phyloP scores from a whole-genome alignment of 2,797 vertebrate genomes.

The Alcedo atthis region DNA sequence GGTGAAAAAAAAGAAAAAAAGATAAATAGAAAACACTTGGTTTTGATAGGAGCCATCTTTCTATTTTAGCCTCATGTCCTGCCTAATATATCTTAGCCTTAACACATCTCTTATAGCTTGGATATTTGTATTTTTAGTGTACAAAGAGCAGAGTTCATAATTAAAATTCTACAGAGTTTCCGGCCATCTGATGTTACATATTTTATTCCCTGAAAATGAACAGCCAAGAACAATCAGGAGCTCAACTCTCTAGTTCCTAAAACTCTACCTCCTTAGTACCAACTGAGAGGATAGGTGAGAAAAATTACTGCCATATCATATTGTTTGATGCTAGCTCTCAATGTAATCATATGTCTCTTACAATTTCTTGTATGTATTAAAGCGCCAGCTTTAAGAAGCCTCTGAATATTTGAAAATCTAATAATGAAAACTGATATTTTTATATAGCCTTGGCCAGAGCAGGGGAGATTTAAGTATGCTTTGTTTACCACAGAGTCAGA shows the following conservation, averaged over 20 bases:
- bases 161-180: background rate
- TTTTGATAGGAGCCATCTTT: background rate
- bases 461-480: background rate
- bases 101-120: background rate
- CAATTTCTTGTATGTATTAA: background rate
- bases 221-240: background rate
- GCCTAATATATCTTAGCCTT: background rate
- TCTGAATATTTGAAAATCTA: background rate
- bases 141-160: background rate
- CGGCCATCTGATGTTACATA: background rate
- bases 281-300: background rate
- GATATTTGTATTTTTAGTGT: no score
- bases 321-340: background rate
- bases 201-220: background rate
- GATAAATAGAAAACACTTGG: background rate
- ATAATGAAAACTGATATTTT: background rate
- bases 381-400: background rate
- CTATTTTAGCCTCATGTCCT: background rate
- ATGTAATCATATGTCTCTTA: background rate
- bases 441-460: background rate
- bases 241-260: background rate
- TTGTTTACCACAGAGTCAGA: background rate
- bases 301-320: background rate
- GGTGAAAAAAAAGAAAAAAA: background rate
- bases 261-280: background rate